These are phyloP conservation scores for Rosalia funebris DNA, from an alignment of 2,888 invertebrate species.

Conservation along the genomic window DNA sequence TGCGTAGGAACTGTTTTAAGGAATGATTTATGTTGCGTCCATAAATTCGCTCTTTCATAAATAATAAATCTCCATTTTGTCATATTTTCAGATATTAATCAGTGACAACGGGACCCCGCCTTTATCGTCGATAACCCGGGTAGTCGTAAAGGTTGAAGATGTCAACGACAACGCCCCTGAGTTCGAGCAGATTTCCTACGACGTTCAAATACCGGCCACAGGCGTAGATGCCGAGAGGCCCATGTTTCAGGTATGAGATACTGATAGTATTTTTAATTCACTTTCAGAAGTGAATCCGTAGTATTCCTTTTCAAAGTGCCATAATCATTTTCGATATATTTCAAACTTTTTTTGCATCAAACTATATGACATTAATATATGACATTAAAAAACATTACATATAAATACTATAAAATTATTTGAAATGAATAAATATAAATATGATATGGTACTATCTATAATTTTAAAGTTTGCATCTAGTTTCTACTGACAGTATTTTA, in stretches of 20 bases:
- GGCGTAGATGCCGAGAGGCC: slow-evolving; percentile 65
- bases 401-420: no score
- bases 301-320: no score
- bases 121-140: slow-evolving; percentile 80
- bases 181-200: slow-evolving; percentile 85
- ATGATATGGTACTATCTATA: no score
- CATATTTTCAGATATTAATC: slow-evolving; percentile 70
- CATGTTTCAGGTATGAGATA: slow-evolving; percentile 69
- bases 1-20: slow-evolving; percentile 6
- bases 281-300: no score
- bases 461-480: no score
- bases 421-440: no score
- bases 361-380: neutral
- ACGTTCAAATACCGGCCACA: slow-evolving; percentile 78
- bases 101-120: slow-evolving; percentile 81
- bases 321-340: no score
- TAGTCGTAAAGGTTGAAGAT: slow-evolving; percentile 83
- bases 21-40: slow-evolving; percentile 8
- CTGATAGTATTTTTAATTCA: neutral
- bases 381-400: neutral
- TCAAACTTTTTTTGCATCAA: neutral
- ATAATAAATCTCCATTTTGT: slow-evolving; percentile 13
- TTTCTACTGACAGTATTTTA: no score
- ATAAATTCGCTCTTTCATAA: slow-evolving; percentile 11
- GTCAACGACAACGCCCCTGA: slow-evolving; percentile 89